These are phyloP conservation scores for Drosophila borborema DNA, from an alignment of 2,888 invertebrate species.

Conservation along the genomic window DNA sequence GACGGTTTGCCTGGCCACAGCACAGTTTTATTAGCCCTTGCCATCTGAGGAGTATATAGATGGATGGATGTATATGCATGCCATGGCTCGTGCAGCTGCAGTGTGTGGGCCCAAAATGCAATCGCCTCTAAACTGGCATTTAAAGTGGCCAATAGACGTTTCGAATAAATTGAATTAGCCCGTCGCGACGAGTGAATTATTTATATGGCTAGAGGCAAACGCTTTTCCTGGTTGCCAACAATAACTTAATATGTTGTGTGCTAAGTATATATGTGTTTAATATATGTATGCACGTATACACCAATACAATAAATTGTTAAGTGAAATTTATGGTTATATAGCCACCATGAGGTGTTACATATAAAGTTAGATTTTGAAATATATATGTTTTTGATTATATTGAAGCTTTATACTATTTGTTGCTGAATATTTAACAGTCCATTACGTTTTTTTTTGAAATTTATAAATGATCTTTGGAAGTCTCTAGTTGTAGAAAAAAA, in stretches of 20 bases:
- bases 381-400: no score
- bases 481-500: no score
- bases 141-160: slow-evolving; percentile 50
- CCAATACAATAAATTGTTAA: not conserved
- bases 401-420: no score
- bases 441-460: no score
- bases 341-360: not conserved
- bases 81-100: slow-evolving; percentile 6
- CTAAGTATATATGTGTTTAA: not conserved
- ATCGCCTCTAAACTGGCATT: slow-evolving; percentile 48
- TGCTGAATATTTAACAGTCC: no score
- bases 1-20: slow-evolving; percentile 15
- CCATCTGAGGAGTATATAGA: not conserved
- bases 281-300: not conserved
- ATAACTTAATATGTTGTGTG: slow-evolving; percentile 22
- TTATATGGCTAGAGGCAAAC: slow-evolving; percentile 20
- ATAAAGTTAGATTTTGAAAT: no score
- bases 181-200: slow-evolving; percentile 46
- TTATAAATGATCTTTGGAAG: no score
- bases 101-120: slow-evolving; percentile 50
- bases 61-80: not conserved
- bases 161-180: slow-evolving; percentile 53
- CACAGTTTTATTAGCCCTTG: slow-evolving; percentile 65
- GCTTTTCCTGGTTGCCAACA: slow-evolving; percentile 28
- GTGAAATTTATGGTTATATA: not conserved